Evolutionary conservation across 2,888 invertebrate species (phyloP).

Genomic region (Cheilosia soror): DNA sequence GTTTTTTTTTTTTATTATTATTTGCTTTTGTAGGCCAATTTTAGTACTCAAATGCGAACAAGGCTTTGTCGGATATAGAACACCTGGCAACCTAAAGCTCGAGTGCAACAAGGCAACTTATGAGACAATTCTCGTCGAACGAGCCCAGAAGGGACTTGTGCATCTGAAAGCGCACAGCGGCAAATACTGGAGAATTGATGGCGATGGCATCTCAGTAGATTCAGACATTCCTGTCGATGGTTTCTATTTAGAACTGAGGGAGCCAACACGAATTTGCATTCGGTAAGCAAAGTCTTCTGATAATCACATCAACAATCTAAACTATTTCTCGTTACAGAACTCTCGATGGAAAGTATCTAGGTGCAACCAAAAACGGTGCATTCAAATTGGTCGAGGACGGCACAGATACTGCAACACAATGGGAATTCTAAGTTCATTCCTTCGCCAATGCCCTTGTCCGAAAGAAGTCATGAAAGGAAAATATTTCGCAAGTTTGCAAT

Average conservation of each 20-base stretch:
- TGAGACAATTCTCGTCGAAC: conserved; percentile 95
- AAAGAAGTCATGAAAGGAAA: conserved; percentile 65
- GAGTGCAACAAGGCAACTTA: conserved; percentile 98
- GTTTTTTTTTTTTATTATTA: background rate
- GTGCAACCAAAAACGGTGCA: conserved; percentile 95
- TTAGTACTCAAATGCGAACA: conserved; percentile 97
- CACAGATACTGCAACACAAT: conserved; percentile 92
- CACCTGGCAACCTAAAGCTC: conserved; percentile 89
- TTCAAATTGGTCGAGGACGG: conserved; percentile 93
- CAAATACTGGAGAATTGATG: conserved; percentile 96
- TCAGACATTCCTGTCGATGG: conserved; percentile 91
- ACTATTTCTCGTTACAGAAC: conserved; percentile 78
- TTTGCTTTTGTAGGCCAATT: conserved; percentile 88
- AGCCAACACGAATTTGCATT: conserved; percentile 96
- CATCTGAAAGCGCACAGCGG: conserved; percentile 96
- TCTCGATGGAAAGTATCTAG: conserved; percentile 89
- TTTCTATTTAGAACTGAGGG: conserved; percentile 96
- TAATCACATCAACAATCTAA: background rate
- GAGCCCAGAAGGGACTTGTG: conserved; percentile 94
- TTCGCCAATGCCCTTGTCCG: conserved; percentile 71
- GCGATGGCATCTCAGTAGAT: conserved; percentile 94
- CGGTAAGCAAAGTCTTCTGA: conserved; percentile 84
- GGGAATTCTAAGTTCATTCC: conserved; percentile 92
- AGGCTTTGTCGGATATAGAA: conserved; percentile 97
- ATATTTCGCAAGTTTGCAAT: conserved; percentile 65